A percentile compares a stretch with the other conserved stretches of the same genome.
phyloP scores from a whole-genome alignment of 2,113 vertebrate species.

The Anoplopoma fimbria region DNA sequence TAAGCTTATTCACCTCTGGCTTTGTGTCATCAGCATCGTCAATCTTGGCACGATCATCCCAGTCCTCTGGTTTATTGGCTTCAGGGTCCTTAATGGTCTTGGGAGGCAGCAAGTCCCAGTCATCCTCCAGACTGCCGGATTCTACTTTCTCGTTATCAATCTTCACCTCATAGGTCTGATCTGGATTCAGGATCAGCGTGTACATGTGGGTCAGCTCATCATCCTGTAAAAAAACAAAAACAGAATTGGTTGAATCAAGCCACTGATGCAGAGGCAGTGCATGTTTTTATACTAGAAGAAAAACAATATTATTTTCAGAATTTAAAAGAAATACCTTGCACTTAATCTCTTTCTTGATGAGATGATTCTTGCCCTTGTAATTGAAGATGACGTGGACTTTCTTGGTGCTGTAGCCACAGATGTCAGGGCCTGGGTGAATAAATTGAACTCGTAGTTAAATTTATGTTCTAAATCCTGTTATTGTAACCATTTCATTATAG shows the following conservation, averaged over 20 bases:
- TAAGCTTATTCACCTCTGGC: constrained; percentile 78
- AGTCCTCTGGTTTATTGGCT: constrained; percentile 82
- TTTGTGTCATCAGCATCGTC: constrained; percentile 80
- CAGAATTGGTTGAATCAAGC: not conserved
- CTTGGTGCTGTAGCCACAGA: constrained; percentile 92
- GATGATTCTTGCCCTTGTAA: constrained; percentile 90
- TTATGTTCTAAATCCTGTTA: not conserved
- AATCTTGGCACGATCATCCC: constrained; percentile 82
- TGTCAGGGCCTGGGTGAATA: constrained; percentile 87
- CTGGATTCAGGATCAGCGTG: constrained; percentile 87
- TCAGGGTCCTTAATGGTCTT: constrained; percentile 84
- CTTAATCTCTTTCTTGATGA: constrained; percentile 89
- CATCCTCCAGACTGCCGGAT: constrained; percentile 86
- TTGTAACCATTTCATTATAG: not conserved
- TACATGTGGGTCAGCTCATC: constrained; percentile 89
- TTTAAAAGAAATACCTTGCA: constrained; percentile 85
- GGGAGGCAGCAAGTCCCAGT: constrained; percentile 87
- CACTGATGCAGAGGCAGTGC: not conserved
- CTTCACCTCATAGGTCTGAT: constrained; percentile 88
- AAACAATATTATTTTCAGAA: not conserved
- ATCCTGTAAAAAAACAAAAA: constrained; percentile 75
- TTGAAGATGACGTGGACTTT: constrained; percentile 93
- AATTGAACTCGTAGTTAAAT: not conserved
- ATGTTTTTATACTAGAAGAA: not conserved
- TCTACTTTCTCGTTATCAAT: constrained; percentile 86